Evolutionary conservation across 2,113 vertebrate genomes (phyloP).

Genomic region (Myotis lucifugus): DNA sequence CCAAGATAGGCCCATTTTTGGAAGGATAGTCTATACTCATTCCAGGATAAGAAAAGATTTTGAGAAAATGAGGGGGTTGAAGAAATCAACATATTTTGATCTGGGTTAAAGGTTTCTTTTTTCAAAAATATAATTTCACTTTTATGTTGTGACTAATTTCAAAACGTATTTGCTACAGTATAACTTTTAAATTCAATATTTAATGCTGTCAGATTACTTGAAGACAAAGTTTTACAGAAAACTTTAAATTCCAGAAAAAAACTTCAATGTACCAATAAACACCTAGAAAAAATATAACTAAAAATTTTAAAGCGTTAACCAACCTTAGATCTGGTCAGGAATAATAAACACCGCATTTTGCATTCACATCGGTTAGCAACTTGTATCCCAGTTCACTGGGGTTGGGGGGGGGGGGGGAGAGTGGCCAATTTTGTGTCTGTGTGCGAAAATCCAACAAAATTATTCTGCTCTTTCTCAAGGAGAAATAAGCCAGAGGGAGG

Average conservation of each 20-base stretch:
- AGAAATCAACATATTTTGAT: background rate
- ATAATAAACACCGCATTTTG: constrained; percentile 44
- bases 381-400: background rate
- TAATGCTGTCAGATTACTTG: constrained; percentile 59
- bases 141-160: constrained; percentile 38
- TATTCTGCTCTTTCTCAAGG: constrained; percentile 13
- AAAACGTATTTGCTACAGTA: constrained; percentile 66
- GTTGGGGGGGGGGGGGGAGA: background rate
- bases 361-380: background rate
- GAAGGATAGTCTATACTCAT: background rate
- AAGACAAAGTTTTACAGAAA: constrained; percentile 80
- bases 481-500: background rate
- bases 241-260: constrained; percentile 80
- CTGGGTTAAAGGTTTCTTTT: background rate
- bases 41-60: background rate
- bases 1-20: background rate
- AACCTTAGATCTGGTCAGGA: constrained; percentile 47
- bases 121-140: constrained; percentile 54
- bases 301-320: constrained; percentile 73
- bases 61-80: background rate
- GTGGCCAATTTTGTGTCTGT: background rate
- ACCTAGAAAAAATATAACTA: constrained; percentile 66
- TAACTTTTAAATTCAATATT: constrained; percentile 65
- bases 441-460: background rate
- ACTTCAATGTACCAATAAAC: constrained; percentile 68